Percentiles rank a stretch among this genome's conserved stretches.
These are phyloP conservation scores for Hiodon alosoides DNA, from an alignment of 2,113 vertebrate genomes.

Conservation along the genomic window DNA sequence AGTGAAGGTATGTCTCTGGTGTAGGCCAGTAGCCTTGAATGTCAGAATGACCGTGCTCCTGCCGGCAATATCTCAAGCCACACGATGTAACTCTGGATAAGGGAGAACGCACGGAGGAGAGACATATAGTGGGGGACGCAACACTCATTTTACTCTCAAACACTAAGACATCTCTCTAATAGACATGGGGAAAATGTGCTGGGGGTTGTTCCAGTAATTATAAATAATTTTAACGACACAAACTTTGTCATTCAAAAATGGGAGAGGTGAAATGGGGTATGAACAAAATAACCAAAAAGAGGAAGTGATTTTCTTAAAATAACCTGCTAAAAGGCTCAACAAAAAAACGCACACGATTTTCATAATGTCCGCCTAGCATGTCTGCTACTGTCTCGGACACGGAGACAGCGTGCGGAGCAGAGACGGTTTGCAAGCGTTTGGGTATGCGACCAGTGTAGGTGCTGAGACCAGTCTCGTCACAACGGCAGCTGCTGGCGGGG, in stretches of 20 bases:
- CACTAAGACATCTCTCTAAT: neutral
- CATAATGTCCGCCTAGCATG: too few relatives aligned
- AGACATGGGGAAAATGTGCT: constrained; percentile 27
- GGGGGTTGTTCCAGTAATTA: constrained; percentile 43
- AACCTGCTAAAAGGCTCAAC: constrained; percentile 32
- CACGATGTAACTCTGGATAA: too few relatives aligned
- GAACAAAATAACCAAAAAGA: constrained; percentile 28
- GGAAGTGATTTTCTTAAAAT: constrained; percentile 18
- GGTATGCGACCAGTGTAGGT: neutral
- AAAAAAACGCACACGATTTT: neutral
- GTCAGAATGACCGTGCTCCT: too few relatives aligned
- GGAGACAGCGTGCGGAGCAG: too few relatives aligned
- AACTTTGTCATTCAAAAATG: constrained; percentile 44
- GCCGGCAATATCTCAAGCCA: too few relatives aligned
- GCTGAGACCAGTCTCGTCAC: neutral
- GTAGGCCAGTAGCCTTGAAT: too few relatives aligned
- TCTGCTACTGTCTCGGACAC: too few relatives aligned
- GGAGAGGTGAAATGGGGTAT: constrained; percentile 44
- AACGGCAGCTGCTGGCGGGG: too few relatives aligned
- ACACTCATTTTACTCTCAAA: neutral
- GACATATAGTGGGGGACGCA: too few relatives aligned
- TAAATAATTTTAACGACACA: constrained; percentile 48
- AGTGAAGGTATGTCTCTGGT: too few relatives aligned
- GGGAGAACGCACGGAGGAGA: too few relatives aligned
- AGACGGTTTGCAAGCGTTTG: too few relatives aligned